Evolutionary conservation across 2,888 invertebrate genomes (phyloP).

Genomic region (Eristalinus sepulchralis): DNA sequence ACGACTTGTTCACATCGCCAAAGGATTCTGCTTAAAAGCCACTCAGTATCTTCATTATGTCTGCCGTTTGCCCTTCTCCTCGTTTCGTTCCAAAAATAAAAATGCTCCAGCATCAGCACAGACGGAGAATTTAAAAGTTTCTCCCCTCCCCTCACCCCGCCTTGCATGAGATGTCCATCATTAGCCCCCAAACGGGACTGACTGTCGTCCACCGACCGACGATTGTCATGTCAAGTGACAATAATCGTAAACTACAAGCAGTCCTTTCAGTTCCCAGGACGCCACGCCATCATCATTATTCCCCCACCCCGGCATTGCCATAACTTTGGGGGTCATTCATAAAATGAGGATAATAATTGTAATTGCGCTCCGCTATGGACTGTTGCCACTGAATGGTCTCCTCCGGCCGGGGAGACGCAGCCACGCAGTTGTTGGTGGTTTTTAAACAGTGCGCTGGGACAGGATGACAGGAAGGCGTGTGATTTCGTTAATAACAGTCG

Average conservation of each 20-base stretch:
- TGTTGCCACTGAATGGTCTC: constrained; percentile 3
- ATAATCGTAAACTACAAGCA: constrained; percentile 38
- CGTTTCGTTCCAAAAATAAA: constrained; percentile 22
- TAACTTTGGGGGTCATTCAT: constrained; percentile 37
- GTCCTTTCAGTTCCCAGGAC: not conserved
- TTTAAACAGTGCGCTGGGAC: not conserved
- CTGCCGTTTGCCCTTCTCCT: constrained; percentile 29
- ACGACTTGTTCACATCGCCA: not conserved
- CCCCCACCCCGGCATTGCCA: constrained; percentile 15
- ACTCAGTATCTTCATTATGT: constrained; percentile 42
- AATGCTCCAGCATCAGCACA: constrained; percentile 4
- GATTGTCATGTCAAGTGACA: constrained; percentile 52
- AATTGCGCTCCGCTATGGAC: constrained; percentile 30
- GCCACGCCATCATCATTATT: constrained; percentile 51
- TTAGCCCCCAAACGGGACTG: constrained; percentile 27
- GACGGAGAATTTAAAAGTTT: constrained; percentile 8
- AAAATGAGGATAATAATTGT: constrained; percentile 59
- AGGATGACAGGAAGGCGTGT: not conserved
- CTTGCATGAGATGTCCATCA: constrained; percentile 53
- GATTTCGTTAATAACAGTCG: too few relatives aligned
- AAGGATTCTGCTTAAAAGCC: constrained; percentile 46
- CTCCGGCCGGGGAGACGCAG: too few relatives aligned
- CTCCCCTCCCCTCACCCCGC: not conserved
- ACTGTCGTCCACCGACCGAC: constrained; percentile 27
- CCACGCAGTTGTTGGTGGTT: not conserved